These are phyloP conservation scores for Portevinia maculata DNA, from an alignment of 2,888 invertebrate genomes.

Conservation along the genomic window DNA sequence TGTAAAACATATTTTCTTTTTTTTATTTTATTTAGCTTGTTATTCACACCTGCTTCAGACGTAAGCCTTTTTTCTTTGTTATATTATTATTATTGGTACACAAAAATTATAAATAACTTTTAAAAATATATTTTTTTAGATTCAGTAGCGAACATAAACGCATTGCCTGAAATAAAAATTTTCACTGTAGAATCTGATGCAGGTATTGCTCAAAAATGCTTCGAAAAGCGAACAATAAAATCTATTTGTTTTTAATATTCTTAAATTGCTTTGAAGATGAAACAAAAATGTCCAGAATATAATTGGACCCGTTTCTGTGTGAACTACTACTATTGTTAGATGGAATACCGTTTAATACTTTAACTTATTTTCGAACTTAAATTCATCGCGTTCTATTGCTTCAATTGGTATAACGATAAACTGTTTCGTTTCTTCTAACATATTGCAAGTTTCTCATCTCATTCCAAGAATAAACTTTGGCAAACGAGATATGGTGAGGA, in stretches of 20 bases:
- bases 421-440: too few relatives aligned
- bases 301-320: conserved; percentile 34
- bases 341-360: background rate
- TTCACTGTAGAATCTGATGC: conserved; percentile 61
- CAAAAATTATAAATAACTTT: conserved; percentile 23
- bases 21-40: background rate
- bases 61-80: conserved; percentile 46
- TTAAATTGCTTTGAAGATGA: conserved; percentile 34
- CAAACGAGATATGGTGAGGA: too few relatives aligned
- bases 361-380: background rate
- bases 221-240: conserved; percentile 6
- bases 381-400: background rate
- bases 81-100: conserved; percentile 3
- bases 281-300: conserved; percentile 32
- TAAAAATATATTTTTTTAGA: conserved; percentile 62
- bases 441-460: too few relatives aligned
- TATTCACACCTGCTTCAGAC: conserved; percentile 15
- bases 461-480: too few relatives aligned
- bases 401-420: background rate
- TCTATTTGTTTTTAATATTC: conserved; percentile 21
- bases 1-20: background rate
- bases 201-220: conserved; percentile 69
- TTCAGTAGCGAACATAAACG: conserved; percentile 59
- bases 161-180: conserved; percentile 73
- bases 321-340: conserved; percentile 28